Base-by-base conservation (phyloP, 1,140 invertebrate species). In the Drosophila triauraria region DNA sequence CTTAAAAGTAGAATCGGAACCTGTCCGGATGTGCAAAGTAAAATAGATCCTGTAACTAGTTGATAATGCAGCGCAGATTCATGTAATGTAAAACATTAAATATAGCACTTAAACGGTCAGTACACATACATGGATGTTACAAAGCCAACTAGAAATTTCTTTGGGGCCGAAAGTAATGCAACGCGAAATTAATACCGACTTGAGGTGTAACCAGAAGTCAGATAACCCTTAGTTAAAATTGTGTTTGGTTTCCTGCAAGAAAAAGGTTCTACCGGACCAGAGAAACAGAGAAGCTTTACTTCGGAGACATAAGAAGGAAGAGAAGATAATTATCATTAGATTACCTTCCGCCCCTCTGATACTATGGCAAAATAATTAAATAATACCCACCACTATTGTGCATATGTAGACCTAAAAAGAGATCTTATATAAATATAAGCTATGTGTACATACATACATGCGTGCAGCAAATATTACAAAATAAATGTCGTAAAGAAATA, bases 21-120 rank as follows among this genome's bases (percentile, higher is more conserved):
- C 9, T 35, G 17, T 40, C 30, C 58, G 47, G 23, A 35, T 70
- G 67, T 68, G 67, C 67, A 70, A 70, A 70, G 30, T 67, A 40
- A 47, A 63, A 46, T 48, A 67, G 47, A 69, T 67, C 48, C 61
- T 51, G 63, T 67, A 70, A 67, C 40, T 70, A 69, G 65, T 65
- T 69, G 12, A 25, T 69, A 69, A 43, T 51, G 23, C 60, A 43
- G 63, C 60, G 27, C 46, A 54, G 46, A 43, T 35, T 65, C 46
- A 50, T 69, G 61, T 53, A 67, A 68, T 70, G 67, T 70, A 53
- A 67, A 68, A 68, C 67, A 53, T 53, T 67, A 27, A 38, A 43
- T 35, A 68, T 56, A 23, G 32, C 35, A 46, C 44, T 40, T 7
- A 67, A 44, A 53, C 10, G 32, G 7, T 62, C 40, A 30, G 40